Conservation (phyloP, 1,140 invertebrate genomes). For the Neoseiulus cucumeris region DNA sequence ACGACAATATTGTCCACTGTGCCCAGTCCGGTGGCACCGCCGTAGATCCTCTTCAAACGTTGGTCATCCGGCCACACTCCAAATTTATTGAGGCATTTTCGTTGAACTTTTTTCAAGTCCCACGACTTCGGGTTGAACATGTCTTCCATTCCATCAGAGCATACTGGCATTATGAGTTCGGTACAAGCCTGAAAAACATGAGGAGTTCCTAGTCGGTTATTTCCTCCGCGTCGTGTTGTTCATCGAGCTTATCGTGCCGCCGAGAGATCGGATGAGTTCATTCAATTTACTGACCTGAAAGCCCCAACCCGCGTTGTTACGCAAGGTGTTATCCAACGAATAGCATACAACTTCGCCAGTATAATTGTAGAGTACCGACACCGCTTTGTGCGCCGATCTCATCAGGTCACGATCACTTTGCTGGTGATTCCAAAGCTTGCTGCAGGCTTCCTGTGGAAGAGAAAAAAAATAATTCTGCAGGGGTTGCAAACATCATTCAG, state of each 20-base stretch:
- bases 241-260: too few relatives aligned
- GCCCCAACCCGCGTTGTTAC: conserved; percentile 51
- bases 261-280: too few relatives aligned
- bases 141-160: conserved; percentile 47
- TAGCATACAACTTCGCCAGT: conserved; percentile 44
- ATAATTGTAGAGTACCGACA: conserved; percentile 57
- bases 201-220: background rate
- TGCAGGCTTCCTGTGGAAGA: conserved; percentile 33
- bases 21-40: conserved; percentile 41
- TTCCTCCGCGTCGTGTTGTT: too few relatives aligned
- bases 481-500: background rate
- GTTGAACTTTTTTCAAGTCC: conserved; percentile 43
- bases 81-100: conserved; percentile 45
- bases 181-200: conserved; percentile 48
- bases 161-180: conserved; percentile 86
- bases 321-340: conserved; percentile 29
- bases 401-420: conserved; percentile 35
- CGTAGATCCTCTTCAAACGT: conserved; percentile 50
- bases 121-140: conserved; percentile 58
- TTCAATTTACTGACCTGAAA: conserved; percentile 35
- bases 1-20: conserved; percentile 59
- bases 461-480: conserved; percentile 8
- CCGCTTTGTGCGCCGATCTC: conserved; percentile 38
- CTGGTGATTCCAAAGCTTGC: conserved; percentile 30
- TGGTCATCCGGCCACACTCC: conserved; percentile 41